Evolutionary conservation across 1,140 invertebrate genomes (phyloP), one percentile per base, ranked within the genome.

Genomic region (Bombus superbus): DNA sequence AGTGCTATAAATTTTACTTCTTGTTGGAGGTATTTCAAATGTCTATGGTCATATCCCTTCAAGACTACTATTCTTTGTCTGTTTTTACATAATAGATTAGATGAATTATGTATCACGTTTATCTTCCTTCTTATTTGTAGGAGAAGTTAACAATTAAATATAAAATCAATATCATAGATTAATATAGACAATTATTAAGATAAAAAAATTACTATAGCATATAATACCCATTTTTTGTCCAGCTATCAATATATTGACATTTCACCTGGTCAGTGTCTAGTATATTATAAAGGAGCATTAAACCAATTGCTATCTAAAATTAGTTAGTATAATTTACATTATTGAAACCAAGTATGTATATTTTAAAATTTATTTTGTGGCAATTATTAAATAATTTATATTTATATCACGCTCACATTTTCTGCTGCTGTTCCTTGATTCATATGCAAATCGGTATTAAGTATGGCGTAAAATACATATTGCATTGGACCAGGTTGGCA

Each of bases 381-480:
- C 22, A 11, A 53, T 57, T 74, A 38, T 38, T n/a, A 57, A 40
- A 57, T 38, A 32, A 32, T 57, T 25, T 6, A 44, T 68, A 28
- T 35, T 38, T n/a, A 15, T 64, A 15, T 57, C 32, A 73, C 47
- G 40, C 73, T 74, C 83, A 89, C 85, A 72, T 71, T 44, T 71
- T 79, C 81, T 25, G 89, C 86, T 40, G 88, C 66, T 42, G 78
- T 71, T 72, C 89, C 91, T 81, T 62, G 81, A 72, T 92, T 78
- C 84, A 88, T 87, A 42, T 42, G 35, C 66, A 86, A 62, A 2
- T 85, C 83, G 35, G 87, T 91, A 84, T 94, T 94, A 32, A 94
- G 78, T 71, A 94, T 86, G 11, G 88, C 90, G 81, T 93, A 94
- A 83, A 94, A 92, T 5, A 88, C 40, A 71, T 91, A 93, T 73